These are phyloP conservation scores for Heliconius cydno DNA, from an alignment of 2,888 invertebrate species.

Conservation along the genomic window DNA sequence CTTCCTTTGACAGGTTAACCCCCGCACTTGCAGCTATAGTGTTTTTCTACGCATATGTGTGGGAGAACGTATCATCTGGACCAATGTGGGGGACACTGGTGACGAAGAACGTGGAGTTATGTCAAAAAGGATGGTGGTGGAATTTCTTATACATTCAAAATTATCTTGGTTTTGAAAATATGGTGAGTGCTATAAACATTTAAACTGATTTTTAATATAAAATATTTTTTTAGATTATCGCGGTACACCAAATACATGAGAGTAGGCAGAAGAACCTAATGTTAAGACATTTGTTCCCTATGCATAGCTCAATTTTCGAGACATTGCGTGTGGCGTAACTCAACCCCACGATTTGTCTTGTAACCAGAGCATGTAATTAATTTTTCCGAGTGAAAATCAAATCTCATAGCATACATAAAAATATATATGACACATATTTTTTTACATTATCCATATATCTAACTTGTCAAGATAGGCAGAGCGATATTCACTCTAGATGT, in stretches of 20 bases:
- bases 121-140: conserved; percentile 87
- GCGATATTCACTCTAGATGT: not conserved
- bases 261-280: too few relatives aligned
- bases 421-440: too few relatives aligned
- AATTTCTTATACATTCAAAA: conserved; percentile 87
- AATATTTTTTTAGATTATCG: not conserved
- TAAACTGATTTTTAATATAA: not conserved
- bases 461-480: not conserved
- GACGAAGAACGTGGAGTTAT: conserved; percentile 85
- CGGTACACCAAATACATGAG: too few relatives aligned
- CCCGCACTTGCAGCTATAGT: conserved; percentile 85
- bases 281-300: not conserved
- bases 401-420: too few relatives aligned
- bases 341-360: not conserved
- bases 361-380: not conserved
- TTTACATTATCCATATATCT: too few relatives aligned
- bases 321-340: too few relatives aligned
- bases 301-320: not conserved
- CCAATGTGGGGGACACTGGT: conserved; percentile 87
- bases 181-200: conserved; percentile 74
- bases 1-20: conserved; percentile 76
- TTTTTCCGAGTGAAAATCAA: not conserved
- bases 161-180: conserved; percentile 87
- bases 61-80: conserved; percentile 85
- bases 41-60: conserved; percentile 86